phyloP scores from a whole-genome alignment of 2,888 invertebrate species.

The Cynaeus angustus region DNA sequence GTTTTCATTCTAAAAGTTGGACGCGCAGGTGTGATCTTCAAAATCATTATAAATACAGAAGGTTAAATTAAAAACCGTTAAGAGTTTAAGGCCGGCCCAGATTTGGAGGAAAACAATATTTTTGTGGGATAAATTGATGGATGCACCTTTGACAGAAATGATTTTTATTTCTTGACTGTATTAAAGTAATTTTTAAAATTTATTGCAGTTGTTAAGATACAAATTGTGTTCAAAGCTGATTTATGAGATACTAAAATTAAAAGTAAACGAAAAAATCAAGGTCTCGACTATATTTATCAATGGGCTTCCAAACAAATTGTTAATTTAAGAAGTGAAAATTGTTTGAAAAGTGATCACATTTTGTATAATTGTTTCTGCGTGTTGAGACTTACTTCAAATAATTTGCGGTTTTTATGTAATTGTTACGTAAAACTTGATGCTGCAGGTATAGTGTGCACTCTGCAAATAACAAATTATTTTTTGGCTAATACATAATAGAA shows the following conservation, averaged over 20 bases:
- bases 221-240: slow-evolving; percentile 4
- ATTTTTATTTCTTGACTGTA: neutral
- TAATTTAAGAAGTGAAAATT: slow-evolving; percentile 20
- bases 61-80: slow-evolving; percentile 18
- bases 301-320: slow-evolving; percentile 12
- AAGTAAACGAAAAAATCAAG: slow-evolving; percentile 10
- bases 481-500: too few species aligned
- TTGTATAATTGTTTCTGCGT: slow-evolving; percentile 12
- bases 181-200: slow-evolving; percentile 2
- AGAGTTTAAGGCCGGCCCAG: neutral
- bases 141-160: neutral
- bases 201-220: neutral
- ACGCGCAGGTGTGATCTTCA: slow-evolving; percentile 18
- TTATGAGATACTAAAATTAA: slow-evolving; percentile 4
- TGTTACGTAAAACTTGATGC: neutral
- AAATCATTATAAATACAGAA: slow-evolving; percentile 19
- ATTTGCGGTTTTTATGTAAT: slow-evolving; percentile 2
- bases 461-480: too few species aligned
- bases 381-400: slow-evolving; percentile 19
- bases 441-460: neutral
- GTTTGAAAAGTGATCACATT: slow-evolving; percentile 13
- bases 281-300: slow-evolving; percentile 18
- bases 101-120: slow-evolving; percentile 9
- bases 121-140: too few species aligned
- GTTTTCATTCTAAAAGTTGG: slow-evolving; percentile 1